phyloP scores from a whole-genome alignment of 1,140 invertebrate genomes.

The Drosophila pallidifrons region DNA sequence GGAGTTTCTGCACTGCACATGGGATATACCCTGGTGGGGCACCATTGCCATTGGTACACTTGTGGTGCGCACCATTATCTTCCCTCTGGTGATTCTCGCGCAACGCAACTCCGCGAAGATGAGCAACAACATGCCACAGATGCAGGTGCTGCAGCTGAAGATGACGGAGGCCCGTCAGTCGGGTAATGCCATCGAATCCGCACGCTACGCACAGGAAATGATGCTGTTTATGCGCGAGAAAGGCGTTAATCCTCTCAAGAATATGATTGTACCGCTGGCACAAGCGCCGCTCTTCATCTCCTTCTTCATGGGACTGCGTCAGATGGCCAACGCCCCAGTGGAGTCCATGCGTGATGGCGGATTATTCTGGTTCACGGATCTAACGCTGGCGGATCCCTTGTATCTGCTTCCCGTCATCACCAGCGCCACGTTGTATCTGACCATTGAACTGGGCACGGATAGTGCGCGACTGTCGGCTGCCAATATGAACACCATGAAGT shows the following conservation, averaged over 20 bases:
- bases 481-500: slow-evolving; percentile 90
- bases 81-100: slow-evolving; percentile 92
- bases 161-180: slow-evolving; percentile 92
- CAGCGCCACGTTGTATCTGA: slow-evolving; percentile 91
- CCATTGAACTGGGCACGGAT: slow-evolving; percentile 95
- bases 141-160: slow-evolving; percentile 92
- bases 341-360: slow-evolving; percentile 96
- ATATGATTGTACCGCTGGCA: slow-evolving; percentile 91
- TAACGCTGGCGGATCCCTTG: slow-evolving; percentile 95
- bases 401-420: slow-evolving; percentile 95
- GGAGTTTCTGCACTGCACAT: slow-evolving; percentile 92
- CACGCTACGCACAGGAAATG: slow-evolving; percentile 90
- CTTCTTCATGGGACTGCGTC: slow-evolving; percentile 93
- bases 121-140: slow-evolving; percentile 92
- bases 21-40: slow-evolving; percentile 95
- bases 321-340: slow-evolving; percentile 94
- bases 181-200: slow-evolving; percentile 92
- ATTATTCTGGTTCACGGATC: slow-evolving; percentile 96
- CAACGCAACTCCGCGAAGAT: slow-evolving; percentile 92
- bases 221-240: slow-evolving; percentile 93
- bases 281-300: slow-evolving; percentile 97
- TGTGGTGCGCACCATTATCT: slow-evolving; percentile 89
- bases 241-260: slow-evolving; percentile 92
- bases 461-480: slow-evolving; percentile 87
- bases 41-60: slow-evolving; percentile 93